These are phyloP conservation scores for Pachyseris speciosa DNA, from an alignment of 64 coral and sea anemone genomes.

Conservation along the genomic window DNA sequence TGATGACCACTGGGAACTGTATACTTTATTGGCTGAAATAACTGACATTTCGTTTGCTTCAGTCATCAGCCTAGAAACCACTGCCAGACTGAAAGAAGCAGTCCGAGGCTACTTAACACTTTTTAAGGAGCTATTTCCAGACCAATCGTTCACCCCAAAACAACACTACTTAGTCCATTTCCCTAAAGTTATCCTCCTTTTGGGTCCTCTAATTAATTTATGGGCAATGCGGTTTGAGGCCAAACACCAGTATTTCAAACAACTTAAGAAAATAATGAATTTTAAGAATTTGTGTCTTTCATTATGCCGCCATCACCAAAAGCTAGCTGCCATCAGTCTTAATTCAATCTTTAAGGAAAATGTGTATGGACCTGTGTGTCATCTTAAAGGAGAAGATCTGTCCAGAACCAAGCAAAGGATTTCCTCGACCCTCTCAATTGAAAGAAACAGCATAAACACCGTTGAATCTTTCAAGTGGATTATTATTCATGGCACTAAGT, in stretches of 20 bases:
- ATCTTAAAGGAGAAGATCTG: background rate
- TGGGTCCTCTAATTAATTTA: conserved; percentile 62
- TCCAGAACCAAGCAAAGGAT: background rate
- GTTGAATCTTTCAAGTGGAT: background rate
- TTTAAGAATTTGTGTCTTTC: conserved; percentile 58
- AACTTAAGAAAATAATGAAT: conserved; percentile 9
- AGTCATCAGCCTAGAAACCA: conserved; percentile 52
- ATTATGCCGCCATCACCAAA: conserved; percentile 50
- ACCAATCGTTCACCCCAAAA: conserved; percentile 47
- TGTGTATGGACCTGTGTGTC: conserved; percentile 1
- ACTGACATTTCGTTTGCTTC: conserved; percentile 51
- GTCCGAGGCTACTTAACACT: conserved; percentile 25
- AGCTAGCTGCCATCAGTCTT: background rate
- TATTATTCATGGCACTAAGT: background rate
- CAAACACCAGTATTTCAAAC: conserved; percentile 62
- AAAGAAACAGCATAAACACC: background rate
- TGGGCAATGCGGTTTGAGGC: conserved; percentile 62
- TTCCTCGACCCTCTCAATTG: background rate
- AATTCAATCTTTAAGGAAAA: conserved; percentile 6
- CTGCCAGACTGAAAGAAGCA: conserved; percentile 2
- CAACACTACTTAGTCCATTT: conserved; percentile 70
- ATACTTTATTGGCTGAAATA: conserved; percentile 45
- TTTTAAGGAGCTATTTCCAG: conserved; percentile 54
- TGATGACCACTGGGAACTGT: conserved; percentile 44
- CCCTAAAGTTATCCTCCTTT: conserved; percentile 51